phyloP scores from a whole-genome alignment of 2,888 invertebrate species.

The Zelleria hepariella region DNA sequence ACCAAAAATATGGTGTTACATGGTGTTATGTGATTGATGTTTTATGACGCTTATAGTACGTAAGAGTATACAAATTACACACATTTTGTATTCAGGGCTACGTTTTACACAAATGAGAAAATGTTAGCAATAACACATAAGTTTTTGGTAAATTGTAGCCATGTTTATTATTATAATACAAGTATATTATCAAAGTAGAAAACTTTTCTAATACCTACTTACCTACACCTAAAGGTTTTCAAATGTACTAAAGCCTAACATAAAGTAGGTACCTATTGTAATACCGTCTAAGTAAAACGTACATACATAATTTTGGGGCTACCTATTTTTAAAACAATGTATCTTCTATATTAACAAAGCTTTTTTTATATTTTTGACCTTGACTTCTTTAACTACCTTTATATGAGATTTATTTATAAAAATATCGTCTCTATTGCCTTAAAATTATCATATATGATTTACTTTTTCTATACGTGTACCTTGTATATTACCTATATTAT shows the following conservation, averaged over 20 bases:
- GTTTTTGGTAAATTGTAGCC: neutral
- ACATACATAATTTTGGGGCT: too few species aligned
- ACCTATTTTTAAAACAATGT: too few species aligned
- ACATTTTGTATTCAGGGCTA: neutral
- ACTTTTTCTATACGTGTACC: neutral
- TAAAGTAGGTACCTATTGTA: too few species aligned
- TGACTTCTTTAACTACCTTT: neutral
- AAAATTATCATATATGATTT: neutral
- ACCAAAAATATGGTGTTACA: neutral
- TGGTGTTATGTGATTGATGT: conserved; percentile 57
- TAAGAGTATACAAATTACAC: conserved; percentile 15
- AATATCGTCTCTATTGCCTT: neutral
- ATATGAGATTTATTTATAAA: neutral
- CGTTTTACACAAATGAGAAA: neutral
- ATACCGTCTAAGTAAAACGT: too few species aligned
- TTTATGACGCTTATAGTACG: conserved; percentile 57
- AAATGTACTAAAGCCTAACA: neutral
- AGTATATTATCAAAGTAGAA: neutral
- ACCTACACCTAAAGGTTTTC: neutral
- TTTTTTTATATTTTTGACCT: neutral
- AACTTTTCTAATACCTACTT: neutral
- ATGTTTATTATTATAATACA: neutral
- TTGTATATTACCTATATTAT: neutral
- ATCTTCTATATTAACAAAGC: neutral
- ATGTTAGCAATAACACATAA: neutral